A percentile compares a stretch with the other conserved stretches of the same genome.
phyloP scores from a whole-genome alignment of 2,797 vertebrate species.

The Merluccius polli region DNA sequence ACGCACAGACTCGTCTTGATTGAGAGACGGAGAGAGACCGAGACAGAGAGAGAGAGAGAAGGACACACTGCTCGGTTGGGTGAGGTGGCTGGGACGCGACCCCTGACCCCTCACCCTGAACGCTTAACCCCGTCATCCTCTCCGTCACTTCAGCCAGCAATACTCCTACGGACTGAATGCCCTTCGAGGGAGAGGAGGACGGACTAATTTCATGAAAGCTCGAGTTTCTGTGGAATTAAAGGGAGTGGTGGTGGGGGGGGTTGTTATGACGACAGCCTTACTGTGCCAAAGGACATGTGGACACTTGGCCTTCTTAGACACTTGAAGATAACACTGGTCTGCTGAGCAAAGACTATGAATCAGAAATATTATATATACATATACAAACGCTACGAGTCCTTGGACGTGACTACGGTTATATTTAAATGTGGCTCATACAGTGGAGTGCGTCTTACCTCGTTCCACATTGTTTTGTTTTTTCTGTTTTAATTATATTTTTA shows the following conservation, averaged over 20 bases:
- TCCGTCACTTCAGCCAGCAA: constrained; percentile 52
- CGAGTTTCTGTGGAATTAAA: constrained; percentile 31
- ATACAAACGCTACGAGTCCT: constrained; percentile 62
- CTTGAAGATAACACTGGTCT: constrained; percentile 44
- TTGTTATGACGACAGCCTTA: constrained; percentile 58
- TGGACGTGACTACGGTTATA: constrained; percentile 76
- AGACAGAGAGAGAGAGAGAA: background rate
- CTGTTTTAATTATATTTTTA: background rate
- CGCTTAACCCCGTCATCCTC: constrained; percentile 44
- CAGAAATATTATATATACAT: constrained; percentile 46
- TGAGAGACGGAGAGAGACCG: no score
- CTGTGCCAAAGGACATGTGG: constrained; percentile 53
- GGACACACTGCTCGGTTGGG: background rate
- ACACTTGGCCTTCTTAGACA: constrained; percentile 64
- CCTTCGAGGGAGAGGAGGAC: constrained; percentile 34
- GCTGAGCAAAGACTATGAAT: constrained; percentile 54
- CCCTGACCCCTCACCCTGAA: constrained; percentile 20
- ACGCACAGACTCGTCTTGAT: background rate
- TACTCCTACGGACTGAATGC: constrained; percentile 32
- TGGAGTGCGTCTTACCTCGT: constrained; percentile 66
- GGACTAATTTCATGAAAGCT: constrained; percentile 33
- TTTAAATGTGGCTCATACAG: constrained; percentile 74
- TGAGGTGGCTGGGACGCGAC: background rate
- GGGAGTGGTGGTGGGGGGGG: constrained; percentile 12
- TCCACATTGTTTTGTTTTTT: constrained; percentile 43